Conservation (phyloP, 2,113 vertebrate species). For the Sinocyclocheilus anshuiensis region DNA sequence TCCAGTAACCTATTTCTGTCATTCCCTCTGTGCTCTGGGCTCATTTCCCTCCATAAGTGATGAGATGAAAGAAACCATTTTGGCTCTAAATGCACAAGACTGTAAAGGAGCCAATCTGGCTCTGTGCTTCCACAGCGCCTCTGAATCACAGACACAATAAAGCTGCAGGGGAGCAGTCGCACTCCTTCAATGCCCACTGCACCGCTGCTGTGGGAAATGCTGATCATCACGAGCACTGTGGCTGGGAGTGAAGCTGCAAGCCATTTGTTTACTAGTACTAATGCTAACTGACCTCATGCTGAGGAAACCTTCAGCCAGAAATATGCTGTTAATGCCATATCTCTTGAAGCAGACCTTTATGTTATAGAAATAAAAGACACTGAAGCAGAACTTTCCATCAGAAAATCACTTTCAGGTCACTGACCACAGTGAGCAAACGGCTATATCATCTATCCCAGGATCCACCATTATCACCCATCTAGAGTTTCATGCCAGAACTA, state of each 20-base stretch:
- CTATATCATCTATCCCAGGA: background rate
- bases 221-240: background rate
- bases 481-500: no score
- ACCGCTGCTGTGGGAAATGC: background rate
- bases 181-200: background rate
- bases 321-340: background rate
- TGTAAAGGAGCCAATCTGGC: constrained; percentile 13
- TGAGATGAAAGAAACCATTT: constrained; percentile 18
- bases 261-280: background rate
- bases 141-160: background rate
- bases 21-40: background rate
- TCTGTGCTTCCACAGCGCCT: background rate
- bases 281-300: background rate
- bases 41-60: background rate
- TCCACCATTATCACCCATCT: background rate
- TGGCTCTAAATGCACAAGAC: background rate
- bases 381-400: background rate
- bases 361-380: background rate
- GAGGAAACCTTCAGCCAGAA: background rate
- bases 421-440: background rate
- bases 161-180: background rate
- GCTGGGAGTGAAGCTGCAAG: background rate
- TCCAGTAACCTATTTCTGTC: background rate
- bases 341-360: background rate
- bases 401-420: background rate